phyloP scores from a whole-genome alignment of 1,140 invertebrate genomes.

The Atta colombica region DNA sequence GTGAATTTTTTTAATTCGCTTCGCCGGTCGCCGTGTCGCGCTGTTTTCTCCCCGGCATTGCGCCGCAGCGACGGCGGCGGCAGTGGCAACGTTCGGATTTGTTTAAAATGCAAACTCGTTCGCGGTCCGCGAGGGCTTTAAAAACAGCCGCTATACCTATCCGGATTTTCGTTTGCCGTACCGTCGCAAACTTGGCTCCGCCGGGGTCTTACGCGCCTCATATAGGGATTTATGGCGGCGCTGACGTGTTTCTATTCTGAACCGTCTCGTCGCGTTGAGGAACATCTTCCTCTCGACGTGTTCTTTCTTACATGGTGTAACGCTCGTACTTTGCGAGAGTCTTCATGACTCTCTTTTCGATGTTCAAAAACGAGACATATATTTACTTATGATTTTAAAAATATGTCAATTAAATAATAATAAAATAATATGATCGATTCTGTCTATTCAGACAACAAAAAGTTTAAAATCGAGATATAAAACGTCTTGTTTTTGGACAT shows the following conservation, averaged over 20 bases:
- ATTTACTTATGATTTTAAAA: too few species aligned
- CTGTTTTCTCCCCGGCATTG: constrained; percentile 74
- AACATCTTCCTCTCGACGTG: constrained; percentile 27
- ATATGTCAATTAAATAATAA: too few species aligned
- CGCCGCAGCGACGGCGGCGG: background rate
- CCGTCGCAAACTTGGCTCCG: constrained; percentile 67
- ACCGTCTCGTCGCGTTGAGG: constrained; percentile 41
- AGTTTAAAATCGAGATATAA: too few species aligned
- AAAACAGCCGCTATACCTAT: constrained; percentile 70
- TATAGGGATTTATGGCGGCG: constrained; percentile 64
- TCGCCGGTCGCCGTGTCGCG: constrained; percentile 67
- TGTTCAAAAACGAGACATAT: too few species aligned
- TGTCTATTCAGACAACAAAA: too few species aligned
- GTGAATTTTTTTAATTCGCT: constrained; percentile 80
- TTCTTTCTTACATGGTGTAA: background rate
- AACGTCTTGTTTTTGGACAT: too few species aligned
- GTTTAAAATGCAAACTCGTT: constrained; percentile 79
- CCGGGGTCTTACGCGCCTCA: constrained; percentile 47
- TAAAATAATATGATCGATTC: too few species aligned
- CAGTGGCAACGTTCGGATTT: constrained; percentile 56
- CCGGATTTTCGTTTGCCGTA: constrained; percentile 65
- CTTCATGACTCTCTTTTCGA: background rate
- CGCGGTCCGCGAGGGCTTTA: constrained; percentile 69
- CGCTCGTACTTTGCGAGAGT: background rate
- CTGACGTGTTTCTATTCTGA: constrained; percentile 69